Evolutionary conservation across 1,140 invertebrate species (phyloP), one percentile per base, ranked within the genome.

Genomic region (Paraescarpia echinospica): DNA sequence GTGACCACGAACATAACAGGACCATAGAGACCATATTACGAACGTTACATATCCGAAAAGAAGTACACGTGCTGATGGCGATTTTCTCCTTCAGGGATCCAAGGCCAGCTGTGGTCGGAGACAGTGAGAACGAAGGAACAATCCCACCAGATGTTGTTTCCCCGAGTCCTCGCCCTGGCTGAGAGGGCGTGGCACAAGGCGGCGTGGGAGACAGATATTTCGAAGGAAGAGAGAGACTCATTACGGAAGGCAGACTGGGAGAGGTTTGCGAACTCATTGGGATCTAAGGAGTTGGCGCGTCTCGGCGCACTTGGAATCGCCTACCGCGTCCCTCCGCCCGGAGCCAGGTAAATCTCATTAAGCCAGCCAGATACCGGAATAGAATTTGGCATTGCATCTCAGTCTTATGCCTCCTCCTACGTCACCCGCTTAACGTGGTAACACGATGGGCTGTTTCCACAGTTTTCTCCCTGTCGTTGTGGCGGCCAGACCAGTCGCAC

Each of bases 141-240:
- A 8, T 93, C 94, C 6, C 93, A 95, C 34, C 93, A 94, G 77
- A 95, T 95, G 94, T 34, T 95, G n/a, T 95, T 94, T 91, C 95
- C 95, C 12, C 93, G 95, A 89, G 34, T 95, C 27, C 90, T 95
- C 31, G 94, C 95, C 88, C 35, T 96, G 41, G 95, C 95, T 22
- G 95, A 96, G 91, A 93, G 95, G 31, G 94, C 95, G 1, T 96
- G 95, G 95, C 95, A 95, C 93, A 92, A 94, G 91, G 95, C 95
- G 77, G 22, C 93, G 34, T 96, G 95, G 95, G 95, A 96, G 93
- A 91, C 92, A 0, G 90, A 27, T 14, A 90, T 90, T 12, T 33
- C 33, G 1, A 31, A 34, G 34, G 77, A 91, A n/a, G 34, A 93
- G 48, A 89, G 93, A 33, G 93, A 94, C 34, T 18, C 6, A 1